phyloP scores from a whole-genome alignment of 2,797 vertebrate genomes.

The Karalla daura region DNA sequence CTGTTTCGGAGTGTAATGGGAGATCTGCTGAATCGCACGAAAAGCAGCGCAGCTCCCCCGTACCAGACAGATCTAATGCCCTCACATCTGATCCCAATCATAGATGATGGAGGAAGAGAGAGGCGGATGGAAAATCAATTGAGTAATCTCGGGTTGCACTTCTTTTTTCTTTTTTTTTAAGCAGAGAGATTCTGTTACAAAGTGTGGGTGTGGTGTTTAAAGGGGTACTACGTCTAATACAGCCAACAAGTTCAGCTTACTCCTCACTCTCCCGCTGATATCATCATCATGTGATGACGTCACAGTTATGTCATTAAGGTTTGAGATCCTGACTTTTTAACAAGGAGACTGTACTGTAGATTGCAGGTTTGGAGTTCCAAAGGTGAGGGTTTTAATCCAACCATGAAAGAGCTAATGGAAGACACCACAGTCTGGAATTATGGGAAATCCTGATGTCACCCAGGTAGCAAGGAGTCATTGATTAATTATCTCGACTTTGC shows the following conservation, averaged over 20 bases:
- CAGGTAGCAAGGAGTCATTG: too few species aligned
- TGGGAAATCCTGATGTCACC: too few species aligned
- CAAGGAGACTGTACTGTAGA: not conserved
- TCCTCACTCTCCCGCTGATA: not conserved
- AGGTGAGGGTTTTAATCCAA: not conserved
- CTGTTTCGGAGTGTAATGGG: slow-evolving; percentile 29
- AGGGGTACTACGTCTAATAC: not conserved
- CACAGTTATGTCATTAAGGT: not conserved
- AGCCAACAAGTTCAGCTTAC: not conserved
- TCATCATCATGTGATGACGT: slow-evolving; percentile 18
- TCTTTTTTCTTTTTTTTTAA: not conserved
- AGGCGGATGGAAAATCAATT: slow-evolving; percentile 25
- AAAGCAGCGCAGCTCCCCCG: slow-evolving; percentile 17
- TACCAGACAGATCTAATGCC: slow-evolving; percentile 8
- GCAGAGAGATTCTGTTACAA: not conserved
- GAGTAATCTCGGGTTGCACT: not conserved
- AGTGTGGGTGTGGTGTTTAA: not conserved
- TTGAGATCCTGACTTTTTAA: not conserved
- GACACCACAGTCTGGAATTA: not conserved
- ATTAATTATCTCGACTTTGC: too few species aligned
- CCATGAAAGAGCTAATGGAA: not conserved
- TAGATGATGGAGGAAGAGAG: slow-evolving; percentile 18
- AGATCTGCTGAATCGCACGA: slow-evolving; percentile 14
- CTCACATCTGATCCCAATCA: slow-evolving; percentile 18
- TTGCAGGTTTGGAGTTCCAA: not conserved